Evolutionary conservation across 2,797 vertebrate genomes (phyloP), one percentile per base, ranked within the genome.

Genomic region (Crenichthys baileyi): DNA sequence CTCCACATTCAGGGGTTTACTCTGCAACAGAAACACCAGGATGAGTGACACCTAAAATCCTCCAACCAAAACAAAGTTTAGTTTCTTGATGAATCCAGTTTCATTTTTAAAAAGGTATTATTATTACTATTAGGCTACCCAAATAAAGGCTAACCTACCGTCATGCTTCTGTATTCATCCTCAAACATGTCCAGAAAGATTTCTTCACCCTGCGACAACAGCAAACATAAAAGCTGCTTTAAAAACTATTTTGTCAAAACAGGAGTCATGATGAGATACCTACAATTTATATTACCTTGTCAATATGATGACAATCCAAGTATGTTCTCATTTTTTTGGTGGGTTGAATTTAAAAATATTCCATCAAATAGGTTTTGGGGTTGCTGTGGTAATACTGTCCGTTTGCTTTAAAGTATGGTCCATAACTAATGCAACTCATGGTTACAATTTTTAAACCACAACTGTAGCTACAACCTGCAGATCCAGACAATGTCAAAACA

Each of bases 101-200:
- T 20, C 4, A 6, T 70, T 26, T n/a, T 46, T 13, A 1, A 70
- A 70, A 70, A 46, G 1, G 5, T 26, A n/a, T 70, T n/a, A 46
- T 26, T 7, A 5, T 22, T 20, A 53, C 51, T 7, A 22, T 22
- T 44, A n/a, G n/a, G n/a, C n/a, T n/a, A 12, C 39, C 11, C 1
- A 11, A 70, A 3, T 36, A 39, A 70, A 41, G n/a, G 13, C 5
- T 1, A 3, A 86, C 92, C 96, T 80, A 99, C 98, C 65, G 95
- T 98, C 98, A 99, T 99, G 90, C 97, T 98, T 86, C 98, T 96
- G 93, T 98, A 99, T 77, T 99, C 98, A 29, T 99, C 98, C 92
- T 99, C 98, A 95, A 99, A 99, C 98, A 99, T 99, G 92, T 99
- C 98, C 93, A 99, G 92, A 85, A 99, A 99, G 82, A 99, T 99